Percentiles rank a stretch among this genome's conserved stretches.
phyloP scores from a whole-genome alignment of 2,113 vertebrate genomes.

The Riparia riparia region DNA sequence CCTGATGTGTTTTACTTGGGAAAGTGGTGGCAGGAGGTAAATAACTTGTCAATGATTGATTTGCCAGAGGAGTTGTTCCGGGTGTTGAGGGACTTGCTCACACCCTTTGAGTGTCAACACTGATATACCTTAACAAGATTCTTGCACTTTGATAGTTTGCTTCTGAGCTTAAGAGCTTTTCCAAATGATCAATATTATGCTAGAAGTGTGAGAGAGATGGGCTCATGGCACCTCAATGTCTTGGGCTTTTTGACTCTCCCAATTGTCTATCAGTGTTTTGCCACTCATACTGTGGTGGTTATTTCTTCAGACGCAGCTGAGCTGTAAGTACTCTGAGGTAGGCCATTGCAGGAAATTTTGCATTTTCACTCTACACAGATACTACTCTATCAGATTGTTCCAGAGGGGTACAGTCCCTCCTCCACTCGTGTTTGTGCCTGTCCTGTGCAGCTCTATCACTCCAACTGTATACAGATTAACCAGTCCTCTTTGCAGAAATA shows the following conservation, averaged over 20 bases:
- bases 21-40: not conserved
- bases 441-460: not conserved
- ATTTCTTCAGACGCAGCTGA: not conserved
- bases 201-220: not conserved
- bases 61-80: not conserved
- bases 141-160: not conserved
- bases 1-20: not conserved
- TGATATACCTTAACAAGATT: not conserved
- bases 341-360: not conserved
- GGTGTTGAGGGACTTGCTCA: not conserved
- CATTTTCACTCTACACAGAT: not conserved
- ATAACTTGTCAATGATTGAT: not conserved
- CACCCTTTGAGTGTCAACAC: not conserved
- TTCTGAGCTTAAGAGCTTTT: not conserved
- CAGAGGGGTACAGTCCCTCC: not conserved
- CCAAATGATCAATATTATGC: not conserved
- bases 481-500: not conserved
- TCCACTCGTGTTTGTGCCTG: not conserved
- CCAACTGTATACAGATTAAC: not conserved
- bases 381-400: not conserved
- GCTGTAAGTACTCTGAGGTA: not conserved
- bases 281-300: not conserved
- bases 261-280: not conserved
- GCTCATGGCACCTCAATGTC: not conserved
- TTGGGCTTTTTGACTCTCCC: not conserved